Evolutionary conservation across 2,888 invertebrate genomes (phyloP), one percentile per base, ranked within the genome.

Genomic region (Perdita meconis): DNA sequence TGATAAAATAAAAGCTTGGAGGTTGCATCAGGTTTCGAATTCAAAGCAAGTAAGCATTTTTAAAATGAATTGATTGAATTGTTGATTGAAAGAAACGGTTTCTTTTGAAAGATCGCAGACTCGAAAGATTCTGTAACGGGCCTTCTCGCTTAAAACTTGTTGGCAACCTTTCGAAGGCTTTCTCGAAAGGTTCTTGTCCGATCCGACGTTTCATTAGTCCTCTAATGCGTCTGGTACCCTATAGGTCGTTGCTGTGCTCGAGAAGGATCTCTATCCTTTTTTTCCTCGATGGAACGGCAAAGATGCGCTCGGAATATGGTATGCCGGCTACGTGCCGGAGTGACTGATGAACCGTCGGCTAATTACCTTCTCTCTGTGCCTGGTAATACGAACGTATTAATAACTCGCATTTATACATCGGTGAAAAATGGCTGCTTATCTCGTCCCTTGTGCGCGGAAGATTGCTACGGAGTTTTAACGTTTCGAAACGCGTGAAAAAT

Each of bases 281-380:
- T 68, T 67, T 69, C 63, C 73, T 66, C 56, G 67, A 6, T 6
- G 60, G 63, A 55, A 72, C 66, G 75, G 68, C 56, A 61, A 69
- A 51, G 72, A 67, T 65, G 72, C 72, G 72, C 36, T 26, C 60
- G 60, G 74, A 51, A 76, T 75, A 80, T 56, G 63, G 55, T 63
- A 63, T 63, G 50, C 57, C 77, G 79, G 81, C 75, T 82, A 81
- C 80, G 81, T 65, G 84, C 77, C 75, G 77, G 87, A 88, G 88
- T 91, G 91, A 91, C 90, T 90, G 89, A 91, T 91, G 91, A 89
- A 89, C 89, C 86, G 84, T 82, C 83, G 87, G 88, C 90, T 91
- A 91, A 91, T 91, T 91, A 91, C 88, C 89, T 90, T 88, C 89
- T 88, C 91, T 86, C 87, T 87, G 89, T 88, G 86, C 87, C 83